Evolutionary conservation across 2,113 vertebrate genomes (phyloP).

Genomic region (Vidua macroura): DNA sequence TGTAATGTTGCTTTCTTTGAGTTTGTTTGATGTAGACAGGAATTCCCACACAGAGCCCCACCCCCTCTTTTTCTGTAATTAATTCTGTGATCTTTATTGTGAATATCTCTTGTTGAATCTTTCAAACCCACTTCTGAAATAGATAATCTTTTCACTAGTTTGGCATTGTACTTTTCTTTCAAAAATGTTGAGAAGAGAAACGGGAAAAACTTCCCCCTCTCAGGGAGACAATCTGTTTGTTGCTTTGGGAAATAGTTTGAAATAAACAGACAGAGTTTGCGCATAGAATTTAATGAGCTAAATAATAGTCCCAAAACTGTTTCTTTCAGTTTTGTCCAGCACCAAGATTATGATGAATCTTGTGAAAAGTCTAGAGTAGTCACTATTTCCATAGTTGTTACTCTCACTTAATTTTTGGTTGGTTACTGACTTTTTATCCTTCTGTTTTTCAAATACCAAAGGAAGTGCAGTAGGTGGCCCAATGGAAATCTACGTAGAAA

Average conservation of each 20-base stretch:
- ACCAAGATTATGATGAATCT: neutral
- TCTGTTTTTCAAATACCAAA: neutral
- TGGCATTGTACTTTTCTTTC: neutral
- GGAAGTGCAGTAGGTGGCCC: neutral
- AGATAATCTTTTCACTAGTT: neutral
- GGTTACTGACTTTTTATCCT: neutral
- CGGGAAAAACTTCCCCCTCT: neutral
- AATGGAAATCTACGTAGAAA: neutral
- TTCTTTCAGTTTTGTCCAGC: conserved; percentile 37
- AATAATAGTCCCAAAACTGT: neutral
- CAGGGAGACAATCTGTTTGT: neutral
- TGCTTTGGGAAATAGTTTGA: conserved; percentile 1
- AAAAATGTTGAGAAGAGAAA: neutral
- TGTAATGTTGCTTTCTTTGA: conserved; percentile 2
- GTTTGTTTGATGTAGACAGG: neutral
- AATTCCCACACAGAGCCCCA: neutral
- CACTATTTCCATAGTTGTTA: neutral
- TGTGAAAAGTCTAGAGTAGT: conserved; percentile 10
- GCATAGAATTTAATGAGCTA: neutral
- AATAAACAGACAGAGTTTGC: conserved; percentile 15
- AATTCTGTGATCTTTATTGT: neutral
- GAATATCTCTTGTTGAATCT: conserved; percentile 1
- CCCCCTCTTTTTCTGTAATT: neutral
- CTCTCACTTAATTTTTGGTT: conserved; percentile 8
- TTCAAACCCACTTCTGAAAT: conserved; percentile 2